Evolutionary conservation across 2,113 vertebrate species (phyloP).

Genomic region (Tragelaphus buxtoni): DNA sequence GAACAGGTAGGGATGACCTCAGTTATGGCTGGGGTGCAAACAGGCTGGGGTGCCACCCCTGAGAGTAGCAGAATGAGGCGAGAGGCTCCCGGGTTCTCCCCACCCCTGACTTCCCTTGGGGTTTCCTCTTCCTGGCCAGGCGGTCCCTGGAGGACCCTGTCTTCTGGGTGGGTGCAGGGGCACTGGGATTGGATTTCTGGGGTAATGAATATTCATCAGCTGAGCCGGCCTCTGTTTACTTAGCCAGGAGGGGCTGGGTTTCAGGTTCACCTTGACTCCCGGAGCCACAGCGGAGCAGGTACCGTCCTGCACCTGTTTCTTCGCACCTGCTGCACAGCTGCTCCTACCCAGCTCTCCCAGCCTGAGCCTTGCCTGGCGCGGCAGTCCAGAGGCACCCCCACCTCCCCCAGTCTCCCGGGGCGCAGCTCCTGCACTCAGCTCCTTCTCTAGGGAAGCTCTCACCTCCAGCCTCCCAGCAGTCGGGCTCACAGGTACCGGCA

Average conservation of each 20-base stretch:
- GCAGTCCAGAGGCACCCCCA: constrained; percentile 25
- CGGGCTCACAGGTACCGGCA: constrained; percentile 72
- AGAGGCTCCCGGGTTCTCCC: background rate
- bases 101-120: background rate
- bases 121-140: background rate
- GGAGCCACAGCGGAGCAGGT: constrained; percentile 27
- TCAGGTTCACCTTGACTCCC: constrained; percentile 80
- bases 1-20: background rate
- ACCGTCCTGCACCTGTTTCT: constrained; percentile 61
- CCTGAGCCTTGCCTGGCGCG: background rate
- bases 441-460: constrained; percentile 52
- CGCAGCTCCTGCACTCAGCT: constrained; percentile 3
- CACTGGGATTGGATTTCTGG: constrained; percentile 51
- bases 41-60: background rate
- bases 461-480: constrained; percentile 20
- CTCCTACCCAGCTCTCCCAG: constrained; percentile 14
- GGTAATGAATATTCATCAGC: constrained; percentile 81
- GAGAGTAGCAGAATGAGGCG: background rate
- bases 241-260: constrained; percentile 78
- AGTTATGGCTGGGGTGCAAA: background rate
- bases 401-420: background rate
- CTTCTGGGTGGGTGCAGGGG: constrained; percentile 49
- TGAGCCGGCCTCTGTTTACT: constrained; percentile 77
- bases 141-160: background rate
- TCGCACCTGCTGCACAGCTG: constrained; percentile 66